A percentile compares a stretch with the other conserved stretches of the same genome.
Conservation (phyloP, 2,888 invertebrate genomes). For the Drosophila nr. medialis region DNA sequence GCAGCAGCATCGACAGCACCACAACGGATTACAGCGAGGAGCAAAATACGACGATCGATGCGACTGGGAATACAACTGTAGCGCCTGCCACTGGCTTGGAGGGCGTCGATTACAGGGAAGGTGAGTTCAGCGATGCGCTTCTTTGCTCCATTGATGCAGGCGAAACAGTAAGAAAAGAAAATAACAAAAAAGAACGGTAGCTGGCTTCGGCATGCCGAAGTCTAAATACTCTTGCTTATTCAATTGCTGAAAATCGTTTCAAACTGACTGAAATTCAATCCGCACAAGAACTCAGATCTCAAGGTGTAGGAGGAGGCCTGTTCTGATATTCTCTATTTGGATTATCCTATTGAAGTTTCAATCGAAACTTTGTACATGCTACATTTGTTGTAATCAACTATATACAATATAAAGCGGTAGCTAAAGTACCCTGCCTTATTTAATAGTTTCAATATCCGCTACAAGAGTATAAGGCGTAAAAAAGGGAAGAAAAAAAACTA, state of each 20-base stretch:
- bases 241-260: too few relatives aligned
- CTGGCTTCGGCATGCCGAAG: not conserved
- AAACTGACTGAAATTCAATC: not conserved
- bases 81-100: slow-evolving; percentile 80
- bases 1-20: slow-evolving; percentile 28
- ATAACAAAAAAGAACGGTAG: not conserved
- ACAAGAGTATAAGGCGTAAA: slow-evolving; percentile 8
- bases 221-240: slow-evolving; percentile 1
- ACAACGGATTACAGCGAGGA: slow-evolving; percentile 67
- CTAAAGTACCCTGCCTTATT: not conserved
- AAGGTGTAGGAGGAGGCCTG: too few relatives aligned
- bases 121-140: slow-evolving; percentile 63
- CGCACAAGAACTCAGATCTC: too few relatives aligned
- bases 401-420: not conserved
- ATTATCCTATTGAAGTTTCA: too few relatives aligned
- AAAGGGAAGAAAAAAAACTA: slow-evolving; percentile 53
- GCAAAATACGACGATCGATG: slow-evolving; percentile 60
- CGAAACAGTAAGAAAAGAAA: slow-evolving; percentile 2
- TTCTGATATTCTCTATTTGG: too few relatives aligned
- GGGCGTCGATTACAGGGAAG: slow-evolving; percentile 84
- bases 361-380: not conserved
- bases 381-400: not conserved
- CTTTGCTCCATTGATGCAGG: slow-evolving; percentile 39
- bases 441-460: not conserved
- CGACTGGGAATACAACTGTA: slow-evolving; percentile 68